phyloP scores from a whole-genome alignment of 2,888 invertebrate genomes.

The Ernsta delagoae region DNA sequence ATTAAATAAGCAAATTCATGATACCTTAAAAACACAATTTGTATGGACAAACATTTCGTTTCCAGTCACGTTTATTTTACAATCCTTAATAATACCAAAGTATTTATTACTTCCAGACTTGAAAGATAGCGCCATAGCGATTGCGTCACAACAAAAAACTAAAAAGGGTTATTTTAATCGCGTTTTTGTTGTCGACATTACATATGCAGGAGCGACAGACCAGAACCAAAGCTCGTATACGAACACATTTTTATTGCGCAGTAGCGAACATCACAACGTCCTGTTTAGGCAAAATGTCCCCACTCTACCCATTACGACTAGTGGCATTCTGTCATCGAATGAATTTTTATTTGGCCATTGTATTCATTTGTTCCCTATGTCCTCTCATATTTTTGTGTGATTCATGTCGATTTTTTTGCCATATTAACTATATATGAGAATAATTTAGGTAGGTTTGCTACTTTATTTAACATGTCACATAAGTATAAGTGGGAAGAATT shows the following conservation, averaged over 20 bases:
- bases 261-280: conserved; percentile 66
- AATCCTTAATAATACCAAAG: conserved; percentile 40
- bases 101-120: conserved; percentile 51
- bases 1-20: not conserved
- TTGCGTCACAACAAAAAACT: conserved; percentile 61
- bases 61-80: conserved; percentile 19
- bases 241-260: conserved; percentile 54
- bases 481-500: no score
- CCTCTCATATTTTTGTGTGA: conserved; percentile 9
- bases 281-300: conserved; percentile 64
- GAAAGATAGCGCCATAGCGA: conserved; percentile 65
- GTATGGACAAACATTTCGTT: not conserved
- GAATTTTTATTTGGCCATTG: conserved; percentile 78
- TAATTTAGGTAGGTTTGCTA: no score
- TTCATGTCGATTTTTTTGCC: not conserved
- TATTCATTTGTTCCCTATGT: conserved; percentile 53
- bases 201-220: conserved; percentile 70
- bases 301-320: conserved; percentile 54
- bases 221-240: conserved; percentile 59
- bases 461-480: no score
- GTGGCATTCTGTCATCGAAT: conserved; percentile 68
- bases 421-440: not conserved
- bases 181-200: conserved; percentile 66
- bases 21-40: not conserved
- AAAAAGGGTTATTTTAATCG: conserved; percentile 62